These are phyloP conservation scores for Carapus acus DNA, from an alignment of 2,797 vertebrate species.

Conservation along the genomic window DNA sequence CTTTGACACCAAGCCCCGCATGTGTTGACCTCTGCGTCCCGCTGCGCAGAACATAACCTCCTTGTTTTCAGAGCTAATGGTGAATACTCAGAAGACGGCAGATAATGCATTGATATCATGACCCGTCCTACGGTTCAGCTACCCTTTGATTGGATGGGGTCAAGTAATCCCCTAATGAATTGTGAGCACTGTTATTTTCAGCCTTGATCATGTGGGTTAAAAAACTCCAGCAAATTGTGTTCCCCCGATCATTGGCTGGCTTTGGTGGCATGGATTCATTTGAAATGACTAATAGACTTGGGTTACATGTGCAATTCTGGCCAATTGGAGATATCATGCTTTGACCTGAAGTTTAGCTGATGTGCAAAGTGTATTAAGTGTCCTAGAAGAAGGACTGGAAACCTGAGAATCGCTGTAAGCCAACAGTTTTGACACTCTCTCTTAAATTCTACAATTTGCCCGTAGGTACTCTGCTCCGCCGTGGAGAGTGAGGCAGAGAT, in stretches of 20 bases:
- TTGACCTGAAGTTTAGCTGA: constrained; percentile 10
- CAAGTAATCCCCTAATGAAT: constrained; percentile 22
- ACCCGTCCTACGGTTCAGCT: constrained; percentile 18
- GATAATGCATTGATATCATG: constrained; percentile 37
- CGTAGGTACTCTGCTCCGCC: not conserved
- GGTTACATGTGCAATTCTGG: not conserved
- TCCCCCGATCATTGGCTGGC: too few relatives aligned
- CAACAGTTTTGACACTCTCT: not conserved
- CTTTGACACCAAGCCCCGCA: too few relatives aligned
- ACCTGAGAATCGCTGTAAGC: not conserved
- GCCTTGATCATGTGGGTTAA: constrained; percentile 17
- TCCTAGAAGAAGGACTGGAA: constrained; percentile 15
- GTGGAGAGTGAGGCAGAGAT: not conserved
- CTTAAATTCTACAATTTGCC: not conserved
- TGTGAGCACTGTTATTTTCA: constrained; percentile 32
- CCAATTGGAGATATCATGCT: constrained; percentile 1
- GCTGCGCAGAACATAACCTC: too few relatives aligned
- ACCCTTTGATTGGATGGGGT: constrained; percentile 11
- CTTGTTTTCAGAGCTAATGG: too few relatives aligned
- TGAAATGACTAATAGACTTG: too few relatives aligned
- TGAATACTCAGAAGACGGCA: constrained; percentile 28
- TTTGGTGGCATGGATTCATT: too few relatives aligned
- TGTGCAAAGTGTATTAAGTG: constrained; percentile 5
- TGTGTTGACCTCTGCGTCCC: too few relatives aligned
- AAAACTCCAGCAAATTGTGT: not conserved